Conservation (phyloP, 2,113 vertebrate species). For the Phrynosoma blainvillii region DNA sequence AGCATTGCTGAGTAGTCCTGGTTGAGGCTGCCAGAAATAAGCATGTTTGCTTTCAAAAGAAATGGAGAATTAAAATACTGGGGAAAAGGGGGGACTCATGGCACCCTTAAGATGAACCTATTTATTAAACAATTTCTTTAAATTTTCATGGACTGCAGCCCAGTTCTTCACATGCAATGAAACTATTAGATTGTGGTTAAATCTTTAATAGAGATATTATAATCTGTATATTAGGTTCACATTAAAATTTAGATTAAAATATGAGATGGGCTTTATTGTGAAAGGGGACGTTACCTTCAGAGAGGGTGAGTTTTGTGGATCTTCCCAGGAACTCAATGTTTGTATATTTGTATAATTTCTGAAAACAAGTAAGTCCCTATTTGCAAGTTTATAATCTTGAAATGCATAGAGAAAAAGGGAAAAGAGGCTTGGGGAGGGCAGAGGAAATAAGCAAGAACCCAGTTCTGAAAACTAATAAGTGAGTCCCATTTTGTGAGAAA, state of each 20-base stretch:
- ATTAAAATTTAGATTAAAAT: too few species aligned
- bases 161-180: too few species aligned
- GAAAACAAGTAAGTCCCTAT: not conserved
- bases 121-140: too few species aligned
- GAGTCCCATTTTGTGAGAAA: too few species aligned
- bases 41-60: not conserved
- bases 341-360: not conserved
- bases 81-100: not conserved
- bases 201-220: too few species aligned
- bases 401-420: not conserved
- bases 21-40: not conserved
- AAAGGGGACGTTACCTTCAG: not conserved
- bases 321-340: not conserved
- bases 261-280: not conserved
- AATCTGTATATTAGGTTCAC: too few species aligned
- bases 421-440: not conserved
- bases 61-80: not conserved
- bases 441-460: not conserved
- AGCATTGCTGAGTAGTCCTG: not conserved
- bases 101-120: too few species aligned
- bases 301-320: not conserved
- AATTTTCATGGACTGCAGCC: too few species aligned
- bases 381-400: not conserved
- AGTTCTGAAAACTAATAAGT: not conserved
- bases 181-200: too few species aligned